Conservation (phyloP, 92 coral and sea anemone genomes). For the Heliopora coerulea region DNA sequence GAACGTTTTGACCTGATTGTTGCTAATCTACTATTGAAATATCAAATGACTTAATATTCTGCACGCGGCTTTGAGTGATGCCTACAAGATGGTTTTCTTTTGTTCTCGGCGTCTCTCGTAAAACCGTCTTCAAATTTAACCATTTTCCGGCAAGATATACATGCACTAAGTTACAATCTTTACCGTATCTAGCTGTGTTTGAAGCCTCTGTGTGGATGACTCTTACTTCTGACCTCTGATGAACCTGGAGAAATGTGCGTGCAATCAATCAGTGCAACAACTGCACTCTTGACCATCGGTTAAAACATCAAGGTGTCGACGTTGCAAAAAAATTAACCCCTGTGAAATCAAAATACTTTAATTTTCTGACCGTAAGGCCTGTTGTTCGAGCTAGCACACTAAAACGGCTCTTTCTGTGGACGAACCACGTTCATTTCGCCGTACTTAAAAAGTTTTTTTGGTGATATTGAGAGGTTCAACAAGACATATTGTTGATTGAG, state of each 20-base stretch:
- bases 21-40: neutral
- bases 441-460: no score
- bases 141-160: neutral
- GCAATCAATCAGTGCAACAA: neutral
- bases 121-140: neutral
- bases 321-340: neutral
- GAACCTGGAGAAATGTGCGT: neutral
- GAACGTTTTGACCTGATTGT: neutral
- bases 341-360: neutral
- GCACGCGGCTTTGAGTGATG: neutral
- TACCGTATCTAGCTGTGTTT: neutral
- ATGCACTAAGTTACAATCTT: neutral
- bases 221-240: neutral
- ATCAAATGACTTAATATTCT: neutral
- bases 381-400: no score
- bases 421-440: no score
- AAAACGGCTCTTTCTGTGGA: no score
- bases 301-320: neutral
- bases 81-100: neutral
- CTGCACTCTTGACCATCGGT: no score
- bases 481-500: neutral
- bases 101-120: neutral
- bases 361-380: no score
- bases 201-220: neutral
- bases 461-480: no score